phyloP scores from a whole-genome alignment of 64 coral and sea anemone species.

The Catalaphyllia jardinei region DNA sequence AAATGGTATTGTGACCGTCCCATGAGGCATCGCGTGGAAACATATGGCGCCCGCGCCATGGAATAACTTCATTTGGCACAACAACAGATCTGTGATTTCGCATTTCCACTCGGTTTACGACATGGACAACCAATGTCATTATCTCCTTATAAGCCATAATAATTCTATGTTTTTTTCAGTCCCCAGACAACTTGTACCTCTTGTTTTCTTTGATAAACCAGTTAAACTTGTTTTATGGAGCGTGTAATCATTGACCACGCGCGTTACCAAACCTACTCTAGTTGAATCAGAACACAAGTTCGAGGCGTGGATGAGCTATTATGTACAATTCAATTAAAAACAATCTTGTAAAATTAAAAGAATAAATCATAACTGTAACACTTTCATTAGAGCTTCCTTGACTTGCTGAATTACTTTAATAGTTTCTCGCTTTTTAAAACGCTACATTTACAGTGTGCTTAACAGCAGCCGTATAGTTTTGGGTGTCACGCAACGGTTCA shows the following conservation, averaged over 20 bases:
- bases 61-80: not conserved
- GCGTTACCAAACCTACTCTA: no score
- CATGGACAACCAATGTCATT: not conserved
- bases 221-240: no score
- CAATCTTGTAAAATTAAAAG: not conserved
- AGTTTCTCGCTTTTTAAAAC: not conserved
- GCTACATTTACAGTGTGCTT: not conserved
- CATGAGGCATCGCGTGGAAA: not conserved
- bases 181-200: no score
- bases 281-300: not conserved
- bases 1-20: not conserved
- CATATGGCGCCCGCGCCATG: constrained; percentile 45
- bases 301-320: not conserved
- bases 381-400: not conserved
- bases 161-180: no score
- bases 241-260: no score
- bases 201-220: no score
- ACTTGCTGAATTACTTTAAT: not conserved
- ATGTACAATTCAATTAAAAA: not conserved
- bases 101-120: not conserved
- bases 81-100: not conserved
- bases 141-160: no score
- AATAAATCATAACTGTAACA: not conserved
- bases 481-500: no score
- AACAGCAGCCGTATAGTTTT: no score